A percentile compares a stretch with the other conserved stretches of the same genome.
phyloP scores from a whole-genome alignment of 2,888 invertebrate genomes.

The Campoplex capitator region DNA sequence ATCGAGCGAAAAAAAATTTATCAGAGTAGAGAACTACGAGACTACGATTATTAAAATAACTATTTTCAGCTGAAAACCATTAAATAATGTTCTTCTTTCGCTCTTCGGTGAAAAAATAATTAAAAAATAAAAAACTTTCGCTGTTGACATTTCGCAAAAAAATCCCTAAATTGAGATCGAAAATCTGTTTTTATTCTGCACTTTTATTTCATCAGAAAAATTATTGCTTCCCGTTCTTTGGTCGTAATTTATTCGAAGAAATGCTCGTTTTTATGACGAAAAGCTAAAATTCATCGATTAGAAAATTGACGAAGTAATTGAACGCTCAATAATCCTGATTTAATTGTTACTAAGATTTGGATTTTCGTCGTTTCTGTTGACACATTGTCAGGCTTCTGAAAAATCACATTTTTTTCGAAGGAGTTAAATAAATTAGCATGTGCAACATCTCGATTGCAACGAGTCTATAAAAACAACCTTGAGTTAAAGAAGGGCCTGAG shows the following conservation, averaged over 20 bases:
- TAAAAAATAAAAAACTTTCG: background rate
- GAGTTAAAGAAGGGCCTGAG: constrained; percentile 63
- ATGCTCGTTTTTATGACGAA: background rate
- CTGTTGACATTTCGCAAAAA: background rate
- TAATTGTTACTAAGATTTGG: background rate
- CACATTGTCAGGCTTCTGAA: background rate
- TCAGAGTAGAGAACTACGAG: too few relatives aligned
- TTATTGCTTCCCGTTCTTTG: background rate
- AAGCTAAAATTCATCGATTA: background rate
- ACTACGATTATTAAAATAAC: background rate
- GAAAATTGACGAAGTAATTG: background rate
- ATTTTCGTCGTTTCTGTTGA: background rate
- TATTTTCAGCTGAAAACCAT: background rate
- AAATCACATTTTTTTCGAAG: background rate
- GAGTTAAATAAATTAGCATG: constrained; percentile 12
- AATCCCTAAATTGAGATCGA: background rate
- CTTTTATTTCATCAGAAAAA: background rate
- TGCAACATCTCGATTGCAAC: constrained; percentile 36
- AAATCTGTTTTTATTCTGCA: background rate
- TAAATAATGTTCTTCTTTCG: background rate
- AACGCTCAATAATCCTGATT: background rate
- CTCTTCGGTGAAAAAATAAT: background rate
- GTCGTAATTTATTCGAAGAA: background rate
- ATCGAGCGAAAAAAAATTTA: background rate
- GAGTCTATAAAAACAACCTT: constrained; percentile 56